phyloP scores from a whole-genome alignment of 2,888 invertebrate species.

The Temnothorax unifasciatus region DNA sequence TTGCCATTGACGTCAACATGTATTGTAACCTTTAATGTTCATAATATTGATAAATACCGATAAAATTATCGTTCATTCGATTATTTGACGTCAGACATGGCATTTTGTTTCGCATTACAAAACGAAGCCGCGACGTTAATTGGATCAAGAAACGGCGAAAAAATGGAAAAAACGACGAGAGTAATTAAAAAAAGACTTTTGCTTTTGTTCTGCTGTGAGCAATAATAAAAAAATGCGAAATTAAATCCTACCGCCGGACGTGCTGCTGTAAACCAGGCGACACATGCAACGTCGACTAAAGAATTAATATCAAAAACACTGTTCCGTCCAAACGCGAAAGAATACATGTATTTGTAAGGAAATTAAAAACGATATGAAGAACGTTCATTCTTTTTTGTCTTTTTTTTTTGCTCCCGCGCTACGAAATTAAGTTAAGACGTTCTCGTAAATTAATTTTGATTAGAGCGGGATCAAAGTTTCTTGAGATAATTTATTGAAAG shows the following conservation, averaged over 20 bases:
- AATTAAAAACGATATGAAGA: constrained; percentile 48
- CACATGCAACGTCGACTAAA: constrained; percentile 64
- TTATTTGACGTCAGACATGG: constrained; percentile 53
- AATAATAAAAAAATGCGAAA: constrained; percentile 60
- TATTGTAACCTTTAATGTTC: constrained; percentile 34
- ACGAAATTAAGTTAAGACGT: constrained; percentile 42
- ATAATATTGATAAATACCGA: constrained; percentile 32
- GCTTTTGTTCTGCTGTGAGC: constrained; percentile 26
- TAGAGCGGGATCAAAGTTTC: constrained; percentile 10
- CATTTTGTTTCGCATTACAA: constrained; percentile 25
- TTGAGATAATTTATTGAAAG: background rate
- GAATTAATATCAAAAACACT: constrained; percentile 73
- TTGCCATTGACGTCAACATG: constrained; percentile 58
- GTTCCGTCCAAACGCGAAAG: constrained; percentile 45
- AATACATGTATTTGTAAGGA: constrained; percentile 39
- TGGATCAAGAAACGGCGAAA: constrained; percentile 39
- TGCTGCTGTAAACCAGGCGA: constrained; percentile 64
- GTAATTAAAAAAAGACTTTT: constrained; percentile 28
- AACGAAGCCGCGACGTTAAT: constrained; percentile 42
- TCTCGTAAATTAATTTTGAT: constrained; percentile 26
- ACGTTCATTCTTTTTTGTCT: background rate
- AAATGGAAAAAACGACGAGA: constrained; percentile 36
- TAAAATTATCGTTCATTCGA: constrained; percentile 15
- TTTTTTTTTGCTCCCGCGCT: background rate
- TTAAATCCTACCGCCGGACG: constrained; percentile 58